A percentile compares a stretch with the other conserved stretches of the same genome.
phyloP scores from a whole-genome alignment of 2,797 vertebrate species.

The Pangasius larnaudii region DNA sequence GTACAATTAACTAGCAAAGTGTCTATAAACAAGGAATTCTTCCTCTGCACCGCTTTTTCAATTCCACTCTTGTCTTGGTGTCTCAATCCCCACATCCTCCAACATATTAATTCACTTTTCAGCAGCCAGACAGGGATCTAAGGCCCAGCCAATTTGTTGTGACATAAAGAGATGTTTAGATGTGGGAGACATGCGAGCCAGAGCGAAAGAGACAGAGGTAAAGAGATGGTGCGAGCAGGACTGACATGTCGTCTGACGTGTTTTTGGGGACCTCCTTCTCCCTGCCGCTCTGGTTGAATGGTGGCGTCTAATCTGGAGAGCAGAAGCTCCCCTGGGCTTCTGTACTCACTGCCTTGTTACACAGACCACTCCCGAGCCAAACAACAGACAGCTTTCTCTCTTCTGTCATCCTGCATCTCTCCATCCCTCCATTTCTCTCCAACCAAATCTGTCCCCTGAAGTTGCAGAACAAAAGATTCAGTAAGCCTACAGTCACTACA shows the following conservation, averaged over 20 bases:
- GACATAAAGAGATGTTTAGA: constrained; percentile 87
- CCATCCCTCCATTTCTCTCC: constrained; percentile 40
- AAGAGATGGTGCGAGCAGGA: constrained; percentile 71
- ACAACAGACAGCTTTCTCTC: constrained; percentile 12
- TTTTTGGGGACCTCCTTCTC: constrained; percentile 74
- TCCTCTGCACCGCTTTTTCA: not conserved
- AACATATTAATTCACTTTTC: constrained; percentile 57
- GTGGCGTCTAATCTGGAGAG: constrained; percentile 84
- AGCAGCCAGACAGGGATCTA: constrained; percentile 80
- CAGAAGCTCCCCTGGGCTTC: constrained; percentile 79
- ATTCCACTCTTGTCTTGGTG: constrained; percentile 47
- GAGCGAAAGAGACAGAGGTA: constrained; percentile 52
- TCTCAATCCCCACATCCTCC: constrained; percentile 5
- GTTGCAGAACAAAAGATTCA: not conserved
- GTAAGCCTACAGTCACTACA: no score
- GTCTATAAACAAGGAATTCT: not conserved
- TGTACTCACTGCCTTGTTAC: constrained; percentile 85
- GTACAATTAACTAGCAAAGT: not conserved
- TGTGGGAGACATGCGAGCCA: constrained; percentile 69
- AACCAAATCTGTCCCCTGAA: constrained; percentile 2
- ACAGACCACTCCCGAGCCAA: constrained; percentile 62
- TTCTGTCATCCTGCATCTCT: constrained; percentile 52
- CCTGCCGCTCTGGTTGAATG: constrained; percentile 65
- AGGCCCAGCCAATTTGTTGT: constrained; percentile 86
- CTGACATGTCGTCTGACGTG: constrained; percentile 72